Base-by-base conservation (phyloP, 2,797 vertebrate species). In the Myotis findleyi region DNA sequence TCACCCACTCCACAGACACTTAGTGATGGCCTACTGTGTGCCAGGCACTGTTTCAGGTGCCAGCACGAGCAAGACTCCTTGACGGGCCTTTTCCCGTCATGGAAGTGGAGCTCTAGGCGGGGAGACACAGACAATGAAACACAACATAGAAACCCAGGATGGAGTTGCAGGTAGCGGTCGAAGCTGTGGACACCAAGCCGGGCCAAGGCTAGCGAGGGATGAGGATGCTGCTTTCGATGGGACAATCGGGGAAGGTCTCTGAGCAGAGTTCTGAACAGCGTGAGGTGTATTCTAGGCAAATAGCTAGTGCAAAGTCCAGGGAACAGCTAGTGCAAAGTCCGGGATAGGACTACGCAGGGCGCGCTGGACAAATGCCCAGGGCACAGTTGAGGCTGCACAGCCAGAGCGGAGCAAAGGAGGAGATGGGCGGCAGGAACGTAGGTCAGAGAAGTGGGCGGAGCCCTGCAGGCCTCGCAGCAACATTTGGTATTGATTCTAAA, bases 401-500 rank as follows among this genome's bases (percentile, higher is more conserved):
- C n/a, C 14, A 4, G 49, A 69, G 69, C 0, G 11, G 14, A 62
- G 23, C 14, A 16, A 38, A 25, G 14, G 13, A 30, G 51, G 13
- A 30, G 51, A 8, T 1, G 18, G 16, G 33, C 1, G 9, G 59
- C 20, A 20, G 71, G 25, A 47, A 47, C 25, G 10, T 11, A 68
- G 81, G 73, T 47, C 89, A 20, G 36, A 49, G 38, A 30, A 68
- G 14, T 2, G 10, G 33, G 7, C n/a, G 57, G 77, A 68, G 30
- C 7, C 27, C 68, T 18, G 44, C 23, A 49, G 94, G 87, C 41
- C 13, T 4, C 1, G 3, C 0, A 16, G 33, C 0, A 27, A 38
- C 73, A 0, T 1, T 3, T 2, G 7, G n/a, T 6, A 16, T 7
- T 3, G 11, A 18, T 17, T 47, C 36, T 7, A 8, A 1, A 33